Evolutionary conservation across 1,140 invertebrate genomes (phyloP), one percentile per base, ranked within the genome.

Genomic region (Cepaea nemoralis): DNA sequence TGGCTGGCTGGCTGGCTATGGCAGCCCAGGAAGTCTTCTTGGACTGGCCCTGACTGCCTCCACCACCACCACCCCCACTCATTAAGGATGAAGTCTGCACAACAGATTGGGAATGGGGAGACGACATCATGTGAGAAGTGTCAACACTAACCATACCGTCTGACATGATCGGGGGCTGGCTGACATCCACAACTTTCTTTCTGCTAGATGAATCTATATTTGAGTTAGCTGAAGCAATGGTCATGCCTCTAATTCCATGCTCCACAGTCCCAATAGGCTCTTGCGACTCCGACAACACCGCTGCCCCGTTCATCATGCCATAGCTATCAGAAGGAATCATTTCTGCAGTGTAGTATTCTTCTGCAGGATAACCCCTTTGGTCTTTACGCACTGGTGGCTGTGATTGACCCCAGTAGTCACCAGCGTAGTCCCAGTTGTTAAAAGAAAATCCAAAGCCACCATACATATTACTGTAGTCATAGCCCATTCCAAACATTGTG

Each of bases 1-100:
- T 98, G 14, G 97, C 97, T 45, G 97, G 97, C 91, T 98, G 97
- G 85, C 96, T 97, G 48, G 97, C 97, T 85, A 99, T 97, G 27
- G 96, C 96, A 27, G 97, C 97, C 97, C 97, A 99, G 78, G 97
- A 97, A 90, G 96, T 96, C 92, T 98, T 97, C 92, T 98, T 97
- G 80, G 81, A 94, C 91, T 80, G 78, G 75, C 89, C 87, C 33
- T 88, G 84, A n/a, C 83, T 80, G 70, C 84, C 91, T 87, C 81
- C 87, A 87, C 80, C 88, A 63, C 59, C 59, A 31, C 22, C 3
- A 22, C 59, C 59, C n/a, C 59, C 59, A 85, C 79, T 40, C 48
- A 83, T 77, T 69, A 76, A 82, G 88, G 77, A 35, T 42, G 76
- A 63, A 27, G 55, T 55, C 22, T 73, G 67, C 22, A 39, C 70